Evolutionary conservation across 2,113 vertebrate species (phyloP).

Genomic region (Pelecanus crispus): DNA sequence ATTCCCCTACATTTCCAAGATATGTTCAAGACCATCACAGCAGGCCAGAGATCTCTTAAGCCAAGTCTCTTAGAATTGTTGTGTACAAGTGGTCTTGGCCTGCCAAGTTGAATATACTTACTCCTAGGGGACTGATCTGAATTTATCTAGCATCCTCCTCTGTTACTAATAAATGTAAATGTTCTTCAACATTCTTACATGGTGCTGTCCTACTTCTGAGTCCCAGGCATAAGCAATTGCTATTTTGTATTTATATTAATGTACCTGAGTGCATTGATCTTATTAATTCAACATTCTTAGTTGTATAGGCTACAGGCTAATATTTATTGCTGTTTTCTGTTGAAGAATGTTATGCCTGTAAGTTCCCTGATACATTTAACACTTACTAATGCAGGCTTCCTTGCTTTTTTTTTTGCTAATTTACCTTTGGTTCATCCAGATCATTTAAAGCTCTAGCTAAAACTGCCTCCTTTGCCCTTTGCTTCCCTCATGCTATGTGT

Average conservation of each 20-base stretch:
- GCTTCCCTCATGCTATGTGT: neutral
- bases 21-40: neutral
- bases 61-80: conserved; percentile 32
- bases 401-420: neutral
- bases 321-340: neutral
- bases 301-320: conserved; percentile 7
- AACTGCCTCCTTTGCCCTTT: neutral
- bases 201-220: conserved; percentile 16
- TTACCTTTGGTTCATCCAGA: neutral
- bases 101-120: conserved; percentile 29
- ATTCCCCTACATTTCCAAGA: neutral
- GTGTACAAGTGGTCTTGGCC: neutral
- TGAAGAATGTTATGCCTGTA: neutral
- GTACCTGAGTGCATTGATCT: neutral
- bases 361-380: neutral
- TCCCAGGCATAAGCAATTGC: neutral
- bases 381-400: neutral
- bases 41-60: conserved; percentile 14
- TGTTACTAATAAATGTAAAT: conserved; percentile 33
- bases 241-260: neutral
- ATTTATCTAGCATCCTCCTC: conserved; percentile 29
- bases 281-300: neutral
- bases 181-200: conserved; percentile 4
- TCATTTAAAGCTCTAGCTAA: neutral
- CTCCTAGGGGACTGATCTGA: conserved; percentile 26